A percentile compares a stretch with the other conserved stretches of the same genome.
Conservation (phyloP, 2,113 vertebrate species). For the Phaethon lepturus region DNA sequence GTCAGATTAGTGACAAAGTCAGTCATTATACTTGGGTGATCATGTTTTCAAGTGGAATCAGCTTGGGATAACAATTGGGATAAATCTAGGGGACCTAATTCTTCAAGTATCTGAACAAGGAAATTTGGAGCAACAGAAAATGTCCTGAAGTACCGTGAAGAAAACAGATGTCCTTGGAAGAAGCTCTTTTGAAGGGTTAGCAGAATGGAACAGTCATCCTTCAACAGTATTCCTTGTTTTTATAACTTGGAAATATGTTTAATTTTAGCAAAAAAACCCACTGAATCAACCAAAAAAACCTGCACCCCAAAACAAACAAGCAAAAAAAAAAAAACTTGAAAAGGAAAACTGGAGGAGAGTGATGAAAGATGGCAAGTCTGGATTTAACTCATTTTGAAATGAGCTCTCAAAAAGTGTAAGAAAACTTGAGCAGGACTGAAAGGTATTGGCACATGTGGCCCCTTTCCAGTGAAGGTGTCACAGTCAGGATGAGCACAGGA, state of each 20-base stretch:
- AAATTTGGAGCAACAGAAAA: background rate
- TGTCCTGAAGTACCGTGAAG: background rate
- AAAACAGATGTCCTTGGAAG: background rate
- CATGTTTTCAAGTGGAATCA: background rate
- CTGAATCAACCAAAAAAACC: fast-evolving
- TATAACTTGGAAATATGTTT: background rate
- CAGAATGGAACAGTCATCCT: background rate
- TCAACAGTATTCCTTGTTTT: background rate
- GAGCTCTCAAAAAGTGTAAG: background rate
- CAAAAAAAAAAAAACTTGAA: background rate
- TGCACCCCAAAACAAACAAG: background rate
- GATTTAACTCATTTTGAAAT: background rate
- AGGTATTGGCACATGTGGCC: background rate
- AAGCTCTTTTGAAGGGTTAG: background rate
- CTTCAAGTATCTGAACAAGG: background rate
- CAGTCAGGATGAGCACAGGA: background rate
- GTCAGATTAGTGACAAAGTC: background rate
- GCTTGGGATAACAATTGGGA: background rate
- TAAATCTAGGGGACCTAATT: background rate
- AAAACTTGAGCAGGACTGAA: background rate
- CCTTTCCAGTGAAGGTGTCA: background rate
- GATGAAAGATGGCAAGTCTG: background rate
- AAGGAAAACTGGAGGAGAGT: background rate
- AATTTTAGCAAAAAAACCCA: background rate
- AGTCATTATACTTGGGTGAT: background rate